These are phyloP conservation scores for Scyliorhinus canicula DNA, from an alignment of 2,797 vertebrate genomes.

Conservation along the genomic window DNA sequence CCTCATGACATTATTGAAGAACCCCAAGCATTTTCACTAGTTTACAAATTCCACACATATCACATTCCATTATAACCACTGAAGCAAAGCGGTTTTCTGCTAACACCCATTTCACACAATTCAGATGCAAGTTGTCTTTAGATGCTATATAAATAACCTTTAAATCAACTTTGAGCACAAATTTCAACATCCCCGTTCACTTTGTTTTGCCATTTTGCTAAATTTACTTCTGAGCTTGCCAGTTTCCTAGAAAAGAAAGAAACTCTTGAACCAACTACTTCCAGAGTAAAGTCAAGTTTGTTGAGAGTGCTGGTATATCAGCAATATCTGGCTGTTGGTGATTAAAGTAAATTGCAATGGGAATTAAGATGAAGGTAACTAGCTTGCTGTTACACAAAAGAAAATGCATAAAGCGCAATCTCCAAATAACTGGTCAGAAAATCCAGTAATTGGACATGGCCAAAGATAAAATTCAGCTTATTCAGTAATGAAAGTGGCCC, in stretches of 20 bases:
- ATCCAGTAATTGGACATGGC: background rate
- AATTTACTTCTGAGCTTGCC: background rate
- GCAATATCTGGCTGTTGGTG: background rate
- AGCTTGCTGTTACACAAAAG: background rate
- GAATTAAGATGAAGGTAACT: background rate
- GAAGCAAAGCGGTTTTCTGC: background rate
- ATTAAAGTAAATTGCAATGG: background rate
- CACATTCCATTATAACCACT: background rate
- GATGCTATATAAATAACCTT: background rate
- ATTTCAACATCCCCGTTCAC: background rate
- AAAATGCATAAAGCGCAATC: background rate
- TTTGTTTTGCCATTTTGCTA: background rate
- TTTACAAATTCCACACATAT: background rate
- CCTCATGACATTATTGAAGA: conserved; percentile 3
- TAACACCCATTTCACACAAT: background rate
- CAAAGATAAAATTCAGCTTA: background rate
- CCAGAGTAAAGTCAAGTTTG: background rate
- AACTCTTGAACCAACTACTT: background rate
- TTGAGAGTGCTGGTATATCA: background rate
- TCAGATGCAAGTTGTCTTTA: background rate
- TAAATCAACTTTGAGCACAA: background rate
- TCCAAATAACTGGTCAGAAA: background rate
- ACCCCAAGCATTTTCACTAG: background rate
- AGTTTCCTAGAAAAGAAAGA: background rate
- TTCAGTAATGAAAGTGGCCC: background rate